Evolutionary conservation across 23 tunicate species (phyloP).

Genomic region (Clavelina lepadiformis): DNA sequence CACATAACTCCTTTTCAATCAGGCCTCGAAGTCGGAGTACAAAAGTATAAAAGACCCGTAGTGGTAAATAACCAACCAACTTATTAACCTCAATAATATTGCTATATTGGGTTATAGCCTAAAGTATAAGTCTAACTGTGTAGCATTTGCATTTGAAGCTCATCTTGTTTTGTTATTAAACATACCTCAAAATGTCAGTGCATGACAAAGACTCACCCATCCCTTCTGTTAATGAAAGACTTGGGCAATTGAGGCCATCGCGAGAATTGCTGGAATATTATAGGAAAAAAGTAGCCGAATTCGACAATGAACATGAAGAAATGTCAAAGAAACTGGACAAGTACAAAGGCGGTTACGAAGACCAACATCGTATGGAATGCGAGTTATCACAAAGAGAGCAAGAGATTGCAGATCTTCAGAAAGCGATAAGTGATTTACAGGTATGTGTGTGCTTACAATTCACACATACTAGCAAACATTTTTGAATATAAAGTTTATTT

Average conservation of each 20-base stretch:
- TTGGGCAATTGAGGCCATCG: constrained; percentile 88
- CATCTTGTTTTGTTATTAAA: neutral
- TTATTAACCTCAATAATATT: no score
- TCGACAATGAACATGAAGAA: constrained; percentile 85
- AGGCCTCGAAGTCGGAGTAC: no score
- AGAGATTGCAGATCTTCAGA: constrained; percentile 93
- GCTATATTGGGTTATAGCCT: no score
- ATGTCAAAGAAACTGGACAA: constrained; percentile 53
- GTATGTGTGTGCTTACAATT: constrained; percentile 5
- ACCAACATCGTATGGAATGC: constrained; percentile 79
- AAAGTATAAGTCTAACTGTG: no score
- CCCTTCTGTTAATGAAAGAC: constrained; percentile 74
- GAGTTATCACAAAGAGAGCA: constrained; percentile 86
- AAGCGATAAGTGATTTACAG: constrained; percentile 96
- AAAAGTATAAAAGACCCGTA: no score
- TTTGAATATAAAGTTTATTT: neutral
- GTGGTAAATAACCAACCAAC: no score
- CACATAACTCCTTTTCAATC: no score
- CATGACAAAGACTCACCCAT: constrained; percentile 49
- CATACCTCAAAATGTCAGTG: constrained; percentile 11
- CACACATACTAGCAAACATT: neutral
- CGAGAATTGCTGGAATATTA: constrained; percentile 92
- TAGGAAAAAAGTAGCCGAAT: constrained; percentile 82
- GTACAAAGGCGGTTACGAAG: constrained; percentile 73
- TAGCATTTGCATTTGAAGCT: no score